Conservation (phyloP, 2,888 invertebrate genomes). For the Linyphia triangularis region DNA sequence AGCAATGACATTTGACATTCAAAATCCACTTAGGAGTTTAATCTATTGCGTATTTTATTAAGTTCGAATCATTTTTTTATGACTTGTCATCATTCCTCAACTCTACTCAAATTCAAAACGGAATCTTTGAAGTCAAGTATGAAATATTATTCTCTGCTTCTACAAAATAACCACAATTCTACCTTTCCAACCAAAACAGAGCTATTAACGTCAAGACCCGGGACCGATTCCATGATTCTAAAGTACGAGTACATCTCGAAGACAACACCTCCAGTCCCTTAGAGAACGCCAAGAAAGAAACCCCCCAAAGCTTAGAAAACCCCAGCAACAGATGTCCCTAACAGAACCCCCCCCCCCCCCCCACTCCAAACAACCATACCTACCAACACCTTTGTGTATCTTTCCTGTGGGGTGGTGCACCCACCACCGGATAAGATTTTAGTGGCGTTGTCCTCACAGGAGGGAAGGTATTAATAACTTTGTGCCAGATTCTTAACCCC, state of each 20-base stretch:
- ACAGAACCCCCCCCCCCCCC: background rate
- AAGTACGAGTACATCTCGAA: background rate
- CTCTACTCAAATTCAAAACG: no score
- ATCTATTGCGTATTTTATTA: no score
- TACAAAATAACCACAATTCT: no score
- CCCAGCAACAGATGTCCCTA: slow-evolving; percentile 43
- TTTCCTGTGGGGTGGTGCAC: slow-evolving; percentile 42
- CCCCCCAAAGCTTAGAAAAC: background rate
- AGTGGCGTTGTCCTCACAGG: slow-evolving; percentile 49
- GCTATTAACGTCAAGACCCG: background rate
- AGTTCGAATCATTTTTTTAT: no score
- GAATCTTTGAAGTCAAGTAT: no score
- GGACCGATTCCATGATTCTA: background rate
- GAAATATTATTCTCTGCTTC: no score
- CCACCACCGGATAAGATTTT: slow-evolving; percentile 58
- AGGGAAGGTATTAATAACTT: slow-evolving; percentile 65
- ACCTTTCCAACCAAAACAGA: slow-evolving; percentile 3
- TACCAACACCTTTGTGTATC: slow-evolving; percentile 39
- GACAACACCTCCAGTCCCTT: background rate
- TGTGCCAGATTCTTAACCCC: slow-evolving; percentile 53
- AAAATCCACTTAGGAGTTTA: no score
- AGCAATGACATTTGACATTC: no score
- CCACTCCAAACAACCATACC: slow-evolving; percentile 44
- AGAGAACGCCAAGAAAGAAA: background rate
- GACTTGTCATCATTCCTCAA: no score